These are phyloP conservation scores for Chrysodeixis includens DNA, from an alignment of 2,888 invertebrate species.

Conservation along the genomic window DNA sequence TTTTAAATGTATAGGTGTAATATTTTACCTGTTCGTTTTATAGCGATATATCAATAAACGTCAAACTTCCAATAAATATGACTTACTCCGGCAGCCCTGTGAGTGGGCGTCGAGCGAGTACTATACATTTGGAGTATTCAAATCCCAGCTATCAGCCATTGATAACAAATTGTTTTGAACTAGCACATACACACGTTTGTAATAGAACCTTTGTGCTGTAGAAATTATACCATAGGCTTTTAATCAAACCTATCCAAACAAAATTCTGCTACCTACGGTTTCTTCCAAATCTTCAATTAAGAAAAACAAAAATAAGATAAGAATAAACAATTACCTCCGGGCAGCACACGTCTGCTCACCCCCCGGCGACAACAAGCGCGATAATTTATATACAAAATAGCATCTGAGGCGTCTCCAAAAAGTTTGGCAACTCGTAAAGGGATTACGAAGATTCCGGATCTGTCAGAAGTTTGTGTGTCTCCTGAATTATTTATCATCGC, in stretches of 20 bases:
- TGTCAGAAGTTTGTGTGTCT: constrained; percentile 46
- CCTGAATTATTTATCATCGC: constrained; percentile 58
- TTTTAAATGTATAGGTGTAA: no score
- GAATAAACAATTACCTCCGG: neutral
- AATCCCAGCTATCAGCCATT: constrained; percentile 20
- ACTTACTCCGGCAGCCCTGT: constrained; percentile 15
- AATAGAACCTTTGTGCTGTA: no score
- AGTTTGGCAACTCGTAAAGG: constrained; percentile 51
- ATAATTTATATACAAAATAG: constrained; percentile 41
- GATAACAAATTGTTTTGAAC: no score
- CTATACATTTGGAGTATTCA: constrained; percentile 25
- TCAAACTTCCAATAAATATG: neutral
- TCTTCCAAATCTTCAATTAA: neutral
- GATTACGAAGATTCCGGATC: constrained; percentile 50
- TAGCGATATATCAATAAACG: neutral
- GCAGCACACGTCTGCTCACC: constrained; percentile 11
- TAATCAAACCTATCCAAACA: no score
- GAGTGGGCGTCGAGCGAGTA: constrained; percentile 19
- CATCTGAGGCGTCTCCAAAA: constrained; percentile 38
- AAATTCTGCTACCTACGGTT: no score
- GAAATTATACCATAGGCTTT: neutral
- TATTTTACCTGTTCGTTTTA: no score
- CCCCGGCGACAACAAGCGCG: constrained; percentile 16
- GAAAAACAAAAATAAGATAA: neutral
- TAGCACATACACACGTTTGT: no score